phyloP scores from a whole-genome alignment of 1,140 invertebrate species.

The Trichonephila clavata region DNA sequence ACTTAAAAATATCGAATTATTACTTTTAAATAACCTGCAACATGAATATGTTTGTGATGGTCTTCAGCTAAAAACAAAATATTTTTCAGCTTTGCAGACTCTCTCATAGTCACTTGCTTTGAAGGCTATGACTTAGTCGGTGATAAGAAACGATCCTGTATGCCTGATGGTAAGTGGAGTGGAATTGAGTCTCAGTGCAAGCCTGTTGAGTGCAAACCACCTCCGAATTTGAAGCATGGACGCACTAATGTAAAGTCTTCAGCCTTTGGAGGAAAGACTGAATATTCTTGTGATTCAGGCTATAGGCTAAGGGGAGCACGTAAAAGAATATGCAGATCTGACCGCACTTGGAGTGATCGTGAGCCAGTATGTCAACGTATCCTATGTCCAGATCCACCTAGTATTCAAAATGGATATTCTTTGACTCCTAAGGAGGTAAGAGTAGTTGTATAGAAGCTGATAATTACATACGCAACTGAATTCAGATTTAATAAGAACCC shows the following conservation, averaged over 20 bases:
- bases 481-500: neutral
- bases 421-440: constrained; percentile 67
- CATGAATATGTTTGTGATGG: neutral
- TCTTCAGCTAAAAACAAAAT: neutral
- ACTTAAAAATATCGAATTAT: too few species aligned
- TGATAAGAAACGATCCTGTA: constrained; percentile 83
- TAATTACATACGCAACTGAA: too few species aligned
- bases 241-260: constrained; percentile 38
- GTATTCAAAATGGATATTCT: constrained; percentile 50
- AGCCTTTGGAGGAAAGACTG: constrained; percentile 48
- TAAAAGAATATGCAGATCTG: constrained; percentile 78
- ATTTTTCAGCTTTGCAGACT: constrained; percentile 82
- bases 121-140: constrained; percentile 88
- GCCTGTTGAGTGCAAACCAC: constrained; percentile 72
- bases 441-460: neutral
- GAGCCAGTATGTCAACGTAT: constrained; percentile 72
- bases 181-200: constrained; percentile 81
- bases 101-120: constrained; percentile 90
- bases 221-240: constrained; percentile 44
- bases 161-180: constrained; percentile 88
- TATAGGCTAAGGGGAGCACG: constrained; percentile 80
- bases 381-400: constrained; percentile 63
- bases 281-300: constrained; percentile 81
- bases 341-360: constrained; percentile 80
- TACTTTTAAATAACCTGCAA: neutral